Base-by-base conservation (phyloP, 2,888 invertebrate species). In the Cyaniris semiargus region DNA sequence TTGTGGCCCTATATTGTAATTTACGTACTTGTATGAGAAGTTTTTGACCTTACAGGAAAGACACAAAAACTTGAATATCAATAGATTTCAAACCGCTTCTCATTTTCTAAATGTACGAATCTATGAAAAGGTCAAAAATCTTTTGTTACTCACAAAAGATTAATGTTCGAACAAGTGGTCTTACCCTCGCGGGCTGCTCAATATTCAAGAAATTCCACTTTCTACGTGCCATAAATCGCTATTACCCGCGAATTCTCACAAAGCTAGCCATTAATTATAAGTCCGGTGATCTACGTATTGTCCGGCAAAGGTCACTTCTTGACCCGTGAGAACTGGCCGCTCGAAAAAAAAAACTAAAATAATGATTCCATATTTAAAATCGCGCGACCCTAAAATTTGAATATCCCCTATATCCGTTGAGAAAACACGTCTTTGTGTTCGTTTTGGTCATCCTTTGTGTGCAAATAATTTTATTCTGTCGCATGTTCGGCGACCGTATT, bases 201-300 rank as follows among this genome's bases (percentile, higher is more conserved):
- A 92, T 92, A 92, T 92, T 90, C 93, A 92, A 91, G 92, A 90
- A 90, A 90, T 88, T 87, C 93, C 83, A 91, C 92, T 93, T 91
- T 90, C 88, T 86, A 84, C 84, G 81, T 84, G 85, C 81, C 81
- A 85, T 85, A 86, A 88, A 86, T 83, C 88, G 89, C 89, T 81
- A 87, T 91, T 90, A 90, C 88, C 88, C 91, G 91, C 92, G 91
- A 86, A 87, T 85, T 84, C 85, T 81, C 84, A 92, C 92, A 91
- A 91, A 85, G 87, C 84, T 84, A 81, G 83, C 85, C 85, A 93
- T 94, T 93, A 94, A 93, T 94, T 94, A 94, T 92, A 90, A 93
- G 90, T 91, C 89, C 89, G 87, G 89, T 88, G 87, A 89, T 88
- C 86, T 86, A 86, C 86, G 83, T 80, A 88, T 90, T 90, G 90